phyloP scores from a whole-genome alignment of 2,113 vertebrate genomes.

The Periophthalmodon schlosseri region DNA sequence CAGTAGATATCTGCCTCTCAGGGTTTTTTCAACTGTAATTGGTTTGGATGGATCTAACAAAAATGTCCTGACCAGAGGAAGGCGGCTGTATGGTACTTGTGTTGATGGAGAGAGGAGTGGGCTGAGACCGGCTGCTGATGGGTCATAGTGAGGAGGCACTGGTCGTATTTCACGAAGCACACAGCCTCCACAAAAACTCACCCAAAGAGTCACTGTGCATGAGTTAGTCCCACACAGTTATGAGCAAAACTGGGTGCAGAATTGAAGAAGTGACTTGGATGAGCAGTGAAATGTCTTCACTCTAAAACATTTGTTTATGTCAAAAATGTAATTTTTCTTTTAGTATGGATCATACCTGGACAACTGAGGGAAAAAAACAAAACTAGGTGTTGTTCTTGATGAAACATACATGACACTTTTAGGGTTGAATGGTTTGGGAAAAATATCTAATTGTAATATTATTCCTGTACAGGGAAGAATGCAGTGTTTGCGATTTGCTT shows the following conservation, averaged over 20 bases:
- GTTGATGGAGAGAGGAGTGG: slow-evolving; percentile 16
- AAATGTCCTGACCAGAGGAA: slow-evolving; percentile 37
- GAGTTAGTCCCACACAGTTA: slow-evolving; percentile 54
- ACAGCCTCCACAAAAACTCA: slow-evolving; percentile 33
- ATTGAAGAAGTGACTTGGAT: background rate
- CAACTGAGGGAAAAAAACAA: no score
- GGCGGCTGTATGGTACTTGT: slow-evolving; percentile 28
- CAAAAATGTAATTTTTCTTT: no score
- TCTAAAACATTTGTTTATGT: no score
- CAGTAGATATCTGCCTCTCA: slow-evolving; percentile 50
- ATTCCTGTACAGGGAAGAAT: no score
- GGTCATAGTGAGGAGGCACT: slow-evolving; percentile 50
- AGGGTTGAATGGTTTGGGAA: no score
- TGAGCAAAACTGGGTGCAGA: slow-evolving; percentile 22
- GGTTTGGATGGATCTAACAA: slow-evolving; percentile 36
- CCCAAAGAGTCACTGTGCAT: slow-evolving; percentile 10
- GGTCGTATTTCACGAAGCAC: slow-evolving; percentile 47
- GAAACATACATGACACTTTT: no score
- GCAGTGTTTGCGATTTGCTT: no score
- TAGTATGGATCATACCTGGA: no score
- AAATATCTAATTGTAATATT: no score
- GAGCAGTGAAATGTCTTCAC: no score
- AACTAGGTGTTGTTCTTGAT: no score
- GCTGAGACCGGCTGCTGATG: slow-evolving; percentile 23
- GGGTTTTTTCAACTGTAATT: slow-evolving; percentile 41